phyloP scores from a whole-genome alignment of 1,140 invertebrate genomes.

The Neodiprion lecontei region DNA sequence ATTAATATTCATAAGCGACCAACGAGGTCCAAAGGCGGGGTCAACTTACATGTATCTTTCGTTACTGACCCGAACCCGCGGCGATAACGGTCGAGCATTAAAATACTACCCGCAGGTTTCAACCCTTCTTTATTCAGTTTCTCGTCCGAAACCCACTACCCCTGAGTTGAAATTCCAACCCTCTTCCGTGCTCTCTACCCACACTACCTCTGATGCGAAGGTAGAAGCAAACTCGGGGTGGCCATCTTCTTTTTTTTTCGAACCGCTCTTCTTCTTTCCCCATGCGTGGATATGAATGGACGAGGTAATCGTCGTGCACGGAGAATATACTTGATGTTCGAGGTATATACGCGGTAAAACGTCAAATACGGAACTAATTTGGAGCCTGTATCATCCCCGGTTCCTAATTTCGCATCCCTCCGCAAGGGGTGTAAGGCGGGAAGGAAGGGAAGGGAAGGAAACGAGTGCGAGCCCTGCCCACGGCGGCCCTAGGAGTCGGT shows the following conservation, averaged over 20 bases:
- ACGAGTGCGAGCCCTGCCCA: not conserved
- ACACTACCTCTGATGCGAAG: not conserved
- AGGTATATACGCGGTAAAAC: not conserved
- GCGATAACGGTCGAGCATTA: conserved; percentile 61
- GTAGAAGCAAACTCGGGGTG: not conserved
- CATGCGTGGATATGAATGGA: no score
- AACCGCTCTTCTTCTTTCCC: no score
- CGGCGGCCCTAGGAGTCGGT: conserved; percentile 33
- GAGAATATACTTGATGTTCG: not conserved
- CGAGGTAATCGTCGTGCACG: no score
- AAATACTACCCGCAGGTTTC: conserved; percentile 57
- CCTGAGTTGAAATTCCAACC: not conserved
- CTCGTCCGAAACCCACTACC: not conserved
- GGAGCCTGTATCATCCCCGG: not conserved
- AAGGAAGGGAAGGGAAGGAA: not conserved
- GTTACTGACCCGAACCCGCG: conserved; percentile 57
- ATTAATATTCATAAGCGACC: conserved; percentile 65
- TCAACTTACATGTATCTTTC: conserved; percentile 65
- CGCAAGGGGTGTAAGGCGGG: not conserved
- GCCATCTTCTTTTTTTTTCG: not conserved
- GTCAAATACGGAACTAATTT: not conserved
- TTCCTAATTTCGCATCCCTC: not conserved
- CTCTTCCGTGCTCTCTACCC: not conserved
- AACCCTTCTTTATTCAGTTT: conserved; percentile 41
- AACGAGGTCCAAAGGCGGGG: conserved; percentile 61